Percentiles rank a stretch among this genome's conserved stretches.
Conservation (phyloP, 2,113 vertebrate genomes). For the Muntiacus reevesi region DNA sequence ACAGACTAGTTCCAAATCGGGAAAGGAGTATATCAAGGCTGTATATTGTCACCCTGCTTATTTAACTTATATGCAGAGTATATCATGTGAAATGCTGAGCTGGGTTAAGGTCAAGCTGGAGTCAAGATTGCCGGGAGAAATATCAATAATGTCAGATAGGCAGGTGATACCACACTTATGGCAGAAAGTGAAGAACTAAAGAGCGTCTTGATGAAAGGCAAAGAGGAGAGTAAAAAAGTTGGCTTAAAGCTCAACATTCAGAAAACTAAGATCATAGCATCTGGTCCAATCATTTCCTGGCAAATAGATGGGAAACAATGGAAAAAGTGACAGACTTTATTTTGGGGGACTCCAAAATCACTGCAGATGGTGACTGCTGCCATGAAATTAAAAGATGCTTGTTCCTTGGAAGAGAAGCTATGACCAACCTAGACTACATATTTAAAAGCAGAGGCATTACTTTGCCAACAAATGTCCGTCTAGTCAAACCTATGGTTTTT, state of each 20-base stretch:
- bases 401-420: background rate
- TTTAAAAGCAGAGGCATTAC: background rate
- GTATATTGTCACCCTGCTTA: background rate
- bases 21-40: no score
- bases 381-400: background rate
- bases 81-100: background rate
- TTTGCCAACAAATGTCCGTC: background rate
- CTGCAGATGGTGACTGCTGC: background rate
- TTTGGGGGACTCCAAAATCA: background rate
- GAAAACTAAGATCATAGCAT: background rate
- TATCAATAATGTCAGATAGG: background rate
- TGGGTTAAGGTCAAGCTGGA: background rate
- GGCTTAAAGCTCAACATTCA: background rate
- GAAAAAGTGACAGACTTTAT: background rate
- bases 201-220: background rate
- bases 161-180: background rate
- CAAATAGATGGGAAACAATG: background rate
- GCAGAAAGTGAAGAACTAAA: background rate
- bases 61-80: background rate
- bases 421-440: background rate
- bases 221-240: background rate
- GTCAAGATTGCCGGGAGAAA: background rate
- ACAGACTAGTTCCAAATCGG: no score
- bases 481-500: background rate
- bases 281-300: background rate